Percentiles rank a stretch among this genome's conserved stretches.
Conservation (phyloP, 2,113 vertebrate species). For the Poeciliopsis occidentalis region DNA sequence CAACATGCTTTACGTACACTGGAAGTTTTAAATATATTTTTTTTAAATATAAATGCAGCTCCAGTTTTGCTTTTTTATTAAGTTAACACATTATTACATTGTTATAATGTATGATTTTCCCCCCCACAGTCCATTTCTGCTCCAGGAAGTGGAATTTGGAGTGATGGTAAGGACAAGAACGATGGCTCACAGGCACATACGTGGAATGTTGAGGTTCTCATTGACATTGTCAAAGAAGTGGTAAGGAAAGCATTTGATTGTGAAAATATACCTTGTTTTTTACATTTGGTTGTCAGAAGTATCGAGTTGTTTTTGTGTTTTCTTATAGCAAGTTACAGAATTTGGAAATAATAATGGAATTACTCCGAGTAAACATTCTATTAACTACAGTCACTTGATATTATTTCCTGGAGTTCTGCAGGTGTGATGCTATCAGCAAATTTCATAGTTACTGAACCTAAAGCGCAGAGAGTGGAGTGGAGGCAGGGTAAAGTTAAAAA, state of each 20-base stretch:
- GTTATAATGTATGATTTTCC: not conserved
- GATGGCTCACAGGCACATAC: constrained; percentile 93
- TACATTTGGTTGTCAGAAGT: not conserved
- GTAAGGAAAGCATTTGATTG: constrained; percentile 75
- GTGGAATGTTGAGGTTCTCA: constrained; percentile 98
- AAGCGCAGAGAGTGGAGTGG: not conserved
- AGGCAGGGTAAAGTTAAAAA: not conserved
- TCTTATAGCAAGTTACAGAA: not conserved
- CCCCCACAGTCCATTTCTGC: constrained; percentile 89
- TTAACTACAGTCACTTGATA: too few relatives aligned
- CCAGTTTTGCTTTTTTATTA: not conserved
- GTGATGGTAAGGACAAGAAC: constrained; percentile 97
- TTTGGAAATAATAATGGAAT: not conserved
- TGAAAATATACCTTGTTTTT: not conserved
- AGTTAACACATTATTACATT: not conserved
- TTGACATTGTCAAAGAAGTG: constrained; percentile 97
- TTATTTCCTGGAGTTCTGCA: too few relatives aligned
- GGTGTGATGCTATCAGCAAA: too few relatives aligned
- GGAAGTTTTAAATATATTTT: too few relatives aligned
- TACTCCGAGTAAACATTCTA: not conserved
- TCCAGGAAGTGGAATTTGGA: constrained; percentile 98
- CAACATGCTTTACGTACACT: too few relatives aligned
- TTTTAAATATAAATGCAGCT: too few relatives aligned
- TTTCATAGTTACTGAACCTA: not conserved
- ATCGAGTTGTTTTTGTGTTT: not conserved